Conservation (phyloP, 2,797 vertebrate genomes). For the Pseudomugil tenellus region DNA sequence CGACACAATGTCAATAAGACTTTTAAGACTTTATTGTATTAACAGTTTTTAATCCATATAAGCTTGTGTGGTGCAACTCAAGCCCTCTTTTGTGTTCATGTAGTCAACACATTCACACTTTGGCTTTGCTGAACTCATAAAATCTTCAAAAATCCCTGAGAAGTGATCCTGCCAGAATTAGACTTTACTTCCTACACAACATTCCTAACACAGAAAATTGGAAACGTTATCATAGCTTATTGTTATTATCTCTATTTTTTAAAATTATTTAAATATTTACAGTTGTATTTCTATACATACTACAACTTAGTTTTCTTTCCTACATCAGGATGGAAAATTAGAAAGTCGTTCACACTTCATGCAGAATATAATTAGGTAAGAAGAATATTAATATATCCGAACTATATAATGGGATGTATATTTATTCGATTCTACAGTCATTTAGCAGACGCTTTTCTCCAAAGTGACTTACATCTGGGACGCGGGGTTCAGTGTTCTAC, state of each 20-base stretch:
- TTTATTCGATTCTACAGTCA: too few relatives aligned
- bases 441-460: too few relatives aligned
- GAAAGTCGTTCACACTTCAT: not conserved
- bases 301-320: slow-evolving; percentile 1
- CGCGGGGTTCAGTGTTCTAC: too few relatives aligned
- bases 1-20: slow-evolving; percentile 35
- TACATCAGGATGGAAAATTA: not conserved
- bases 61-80: slow-evolving; percentile 31
- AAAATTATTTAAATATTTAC: slow-evolving; percentile 10
- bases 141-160: slow-evolving; percentile 1
- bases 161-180: not conserved
- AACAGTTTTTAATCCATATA: slow-evolving; percentile 20
- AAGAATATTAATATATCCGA: not conserved
- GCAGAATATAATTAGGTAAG: not conserved
- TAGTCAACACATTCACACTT: slow-evolving; percentile 45
- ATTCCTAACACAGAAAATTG: slow-evolving; percentile 1
- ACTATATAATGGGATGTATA: too few relatives aligned
- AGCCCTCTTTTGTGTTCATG: slow-evolving; percentile 27
- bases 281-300: too few relatives aligned
- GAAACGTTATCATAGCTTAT: not conserved
- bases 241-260: too few relatives aligned
- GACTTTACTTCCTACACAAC: slow-evolving; percentile 1
- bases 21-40: slow-evolving; percentile 20
- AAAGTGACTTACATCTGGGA: too few relatives aligned
- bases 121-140: slow-evolving; percentile 25